Conservation (phyloP, 2,888 invertebrate species). For the Galerucella nymphaeae region DNA sequence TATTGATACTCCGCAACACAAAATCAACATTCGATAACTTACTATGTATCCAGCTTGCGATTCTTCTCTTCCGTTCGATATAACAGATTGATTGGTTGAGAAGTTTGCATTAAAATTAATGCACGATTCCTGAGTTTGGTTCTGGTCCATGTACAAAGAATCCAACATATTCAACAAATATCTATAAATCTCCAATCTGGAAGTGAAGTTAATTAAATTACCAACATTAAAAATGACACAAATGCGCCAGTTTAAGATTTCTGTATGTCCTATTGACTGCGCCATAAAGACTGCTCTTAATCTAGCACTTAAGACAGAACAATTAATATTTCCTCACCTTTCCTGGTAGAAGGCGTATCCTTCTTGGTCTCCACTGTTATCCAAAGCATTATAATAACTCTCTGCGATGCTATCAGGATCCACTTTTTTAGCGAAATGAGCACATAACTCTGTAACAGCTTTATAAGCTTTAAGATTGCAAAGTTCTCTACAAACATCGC, state of each 20-base stretch:
- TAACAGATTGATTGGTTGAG: constrained; percentile 39
- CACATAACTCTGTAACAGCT: constrained; percentile 89
- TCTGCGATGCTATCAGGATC: constrained; percentile 90
- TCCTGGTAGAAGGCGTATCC: constrained; percentile 66
- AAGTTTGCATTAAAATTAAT: constrained; percentile 31
- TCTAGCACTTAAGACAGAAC: too few relatives aligned
- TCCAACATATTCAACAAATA: constrained; percentile 85
- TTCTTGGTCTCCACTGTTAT: constrained; percentile 84
- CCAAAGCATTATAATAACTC: constrained; percentile 87
- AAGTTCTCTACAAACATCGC: constrained; percentile 87
- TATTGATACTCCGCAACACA: neutral
- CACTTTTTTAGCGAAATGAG: constrained; percentile 84
- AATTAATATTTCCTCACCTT: constrained; percentile 45
- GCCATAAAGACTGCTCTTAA: too few relatives aligned
- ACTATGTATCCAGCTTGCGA: constrained; percentile 39
- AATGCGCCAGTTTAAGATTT: too few relatives aligned
- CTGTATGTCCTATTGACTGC: too few relatives aligned
- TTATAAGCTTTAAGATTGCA: constrained; percentile 83
- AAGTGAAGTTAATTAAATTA: constrained; percentile 46
- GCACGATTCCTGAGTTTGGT: constrained; percentile 34
- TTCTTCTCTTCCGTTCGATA: constrained; percentile 41
- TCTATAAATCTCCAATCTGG: constrained; percentile 88
- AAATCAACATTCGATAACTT: constrained; percentile 14
- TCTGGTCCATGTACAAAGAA: constrained; percentile 67
- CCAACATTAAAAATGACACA: too few relatives aligned